Base-by-base conservation (phyloP, 2,113 vertebrate genomes). In the Malurus cyaneus region DNA sequence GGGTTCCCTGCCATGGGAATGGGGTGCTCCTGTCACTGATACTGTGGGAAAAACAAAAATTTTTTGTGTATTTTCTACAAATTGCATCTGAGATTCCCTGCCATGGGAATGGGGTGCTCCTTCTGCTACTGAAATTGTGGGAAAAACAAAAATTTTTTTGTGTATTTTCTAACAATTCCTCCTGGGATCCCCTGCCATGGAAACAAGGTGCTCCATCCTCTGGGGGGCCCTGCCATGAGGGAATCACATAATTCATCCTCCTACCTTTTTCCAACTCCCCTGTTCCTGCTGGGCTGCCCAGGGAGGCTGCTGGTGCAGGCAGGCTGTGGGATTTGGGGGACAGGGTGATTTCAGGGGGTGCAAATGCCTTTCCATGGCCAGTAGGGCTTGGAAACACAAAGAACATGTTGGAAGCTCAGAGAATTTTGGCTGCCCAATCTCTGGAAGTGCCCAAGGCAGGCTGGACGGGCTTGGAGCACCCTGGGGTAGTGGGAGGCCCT, bases 401-500 rank as follows among this genome's bases (percentile, higher is more conserved):
- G 34, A 50, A 16, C 16, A 2, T 8, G 2, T 72, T 41, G 18
- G 14, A 78, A 92, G n/a, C 20, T 64, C 62, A 42, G 18, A 69
- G 21, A 2, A 52, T 18, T 39, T 44, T 69, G 64, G 64, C 28
- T 69, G 28, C 12, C 9, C 8, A 32, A 16, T 46, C 26, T 26
- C 64, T 78, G 73, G 19, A 1, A 78, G 29, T 71, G 47, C 2
- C n/a, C 74, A 24, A 71, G 56, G 13, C 13, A 61, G 42, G 14
- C 0, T 42, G 65, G 65, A 64, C 0, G 28, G 20, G 19, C 25
- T 52, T 24, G 28, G 52, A 80, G 23, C 44, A 44, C 0, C 18
- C n/a, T 74, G 18, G 28, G 13, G 5, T 0, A 2, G n/a, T 67
- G 46, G 28, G 1, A 74, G 8, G 10, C 36, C 44, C 32, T 80